phyloP scores from a whole-genome alignment of 2,113 vertebrate species.

The Henicopernis longicauda region DNA sequence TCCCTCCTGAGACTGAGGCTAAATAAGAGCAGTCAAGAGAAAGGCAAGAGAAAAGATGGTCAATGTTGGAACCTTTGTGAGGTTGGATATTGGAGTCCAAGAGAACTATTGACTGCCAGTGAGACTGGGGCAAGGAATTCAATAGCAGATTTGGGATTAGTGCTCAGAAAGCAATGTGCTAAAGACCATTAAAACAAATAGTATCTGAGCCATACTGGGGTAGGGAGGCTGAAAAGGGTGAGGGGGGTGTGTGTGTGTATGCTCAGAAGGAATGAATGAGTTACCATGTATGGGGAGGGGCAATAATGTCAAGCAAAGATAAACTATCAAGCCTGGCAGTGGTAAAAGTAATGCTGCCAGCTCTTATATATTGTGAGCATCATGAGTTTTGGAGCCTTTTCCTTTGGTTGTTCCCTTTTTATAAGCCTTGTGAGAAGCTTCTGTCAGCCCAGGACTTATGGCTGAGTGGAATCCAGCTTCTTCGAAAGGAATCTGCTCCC shows the following conservation, averaged over 20 bases:
- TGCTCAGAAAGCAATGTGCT: neutral
- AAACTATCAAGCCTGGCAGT: constrained; percentile 6
- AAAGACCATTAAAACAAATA: neutral
- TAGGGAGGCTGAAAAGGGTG: neutral
- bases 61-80: neutral
- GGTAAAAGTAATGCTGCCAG: neutral
- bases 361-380: neutral
- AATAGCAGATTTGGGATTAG: neutral
- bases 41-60: neutral
- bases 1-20: neutral
- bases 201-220: neutral
- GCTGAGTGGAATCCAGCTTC: constrained; percentile 44
- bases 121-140: neutral
- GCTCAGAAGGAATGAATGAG: neutral
- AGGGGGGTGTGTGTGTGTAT: neutral
- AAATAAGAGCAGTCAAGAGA: neutral
- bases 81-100: neutral
- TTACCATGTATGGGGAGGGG: constrained; percentile 21
- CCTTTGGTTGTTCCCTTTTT: constrained; percentile 33
- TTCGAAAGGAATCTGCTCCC: constrained; percentile 21
- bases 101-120: neutral
- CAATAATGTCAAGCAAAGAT: neutral
- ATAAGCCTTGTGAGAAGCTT: constrained; percentile 50
- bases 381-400: constrained; percentile 31
- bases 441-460: constrained; percentile 24